Evolutionary conservation across 2,797 vertebrate species (phyloP), one percentile per base, ranked within the genome.

Genomic region (Sphenopsis melanotis): DNA sequence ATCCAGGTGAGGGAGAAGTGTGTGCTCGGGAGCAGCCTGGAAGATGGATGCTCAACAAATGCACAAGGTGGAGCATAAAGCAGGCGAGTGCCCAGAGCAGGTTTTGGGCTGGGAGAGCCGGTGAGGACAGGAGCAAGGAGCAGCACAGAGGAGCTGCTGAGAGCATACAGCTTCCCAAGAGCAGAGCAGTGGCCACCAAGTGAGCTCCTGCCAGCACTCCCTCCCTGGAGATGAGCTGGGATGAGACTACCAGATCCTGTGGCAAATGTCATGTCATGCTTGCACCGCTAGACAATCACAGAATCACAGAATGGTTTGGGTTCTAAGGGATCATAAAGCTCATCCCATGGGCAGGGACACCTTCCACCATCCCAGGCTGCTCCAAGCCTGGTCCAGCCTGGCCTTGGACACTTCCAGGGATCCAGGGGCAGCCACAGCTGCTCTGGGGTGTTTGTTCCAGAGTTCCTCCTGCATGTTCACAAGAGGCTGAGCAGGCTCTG

Each of bases 31-130:
- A 68, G n/a, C 39, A 76, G 55, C 55, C 63, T 60, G 63, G 63
- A 37, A 37, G 12, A 14, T 10, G 46, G 16, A 29, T 60, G 63
- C 12, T 52, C 53, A 39, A 24, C 46, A 76, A 57, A 46, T 13
- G n/a, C 29, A 46, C 3, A 3, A 20, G 20, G 46, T 34, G 34
- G 15, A 76, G 39, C 19, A 2, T 9, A 29, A 37, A 76, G n/a
- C 63, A 76, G 46, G 8, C 0, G 0, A 52, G 37, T 60, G n/a
- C 10, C 0, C 71, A n/a, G 55, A 39, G 46, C 27, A 68, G 46
- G 46, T n/a, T 32, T 44, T n/a, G 37, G n/a, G 37, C n/a, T 27
- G 44, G 53, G 32, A 37, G 27, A 59, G 60, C 22, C 0, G 0
- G 18, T 32, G 27, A 59, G 39, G 15, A 39, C 46, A 68, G 63